phyloP scores from a whole-genome alignment of 2,888 invertebrate genomes.

The Dynastes maya region DNA sequence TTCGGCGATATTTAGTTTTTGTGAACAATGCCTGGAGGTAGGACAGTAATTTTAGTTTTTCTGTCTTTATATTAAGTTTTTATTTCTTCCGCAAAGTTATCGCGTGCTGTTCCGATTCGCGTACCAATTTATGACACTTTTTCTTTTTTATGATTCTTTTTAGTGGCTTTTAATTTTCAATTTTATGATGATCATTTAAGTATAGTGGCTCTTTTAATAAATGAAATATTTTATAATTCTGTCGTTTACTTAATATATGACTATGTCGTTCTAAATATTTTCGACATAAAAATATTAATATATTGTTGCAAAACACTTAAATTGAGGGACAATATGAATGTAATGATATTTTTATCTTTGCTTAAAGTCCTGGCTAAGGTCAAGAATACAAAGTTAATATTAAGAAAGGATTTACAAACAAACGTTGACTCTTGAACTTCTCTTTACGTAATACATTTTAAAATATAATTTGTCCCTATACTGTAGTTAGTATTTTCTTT shows the following conservation, averaged over 20 bases:
- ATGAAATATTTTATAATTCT: too few species aligned
- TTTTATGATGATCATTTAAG: not conserved
- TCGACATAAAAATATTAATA: too few species aligned
- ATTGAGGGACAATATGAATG: too few species aligned
- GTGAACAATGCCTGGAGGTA: slow-evolving; percentile 47
- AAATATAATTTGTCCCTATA: not conserved
- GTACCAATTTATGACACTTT: slow-evolving; percentile 19
- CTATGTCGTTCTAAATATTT: too few species aligned
- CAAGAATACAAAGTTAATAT: too few species aligned
- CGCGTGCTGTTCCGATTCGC: not conserved
- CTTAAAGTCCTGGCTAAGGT: too few species aligned
- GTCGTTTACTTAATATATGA: too few species aligned
- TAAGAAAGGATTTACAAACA: slow-evolving; percentile 17
- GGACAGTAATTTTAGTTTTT: slow-evolving; percentile 17
- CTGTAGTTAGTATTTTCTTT: not conserved
- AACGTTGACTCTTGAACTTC: slow-evolving; percentile 38
- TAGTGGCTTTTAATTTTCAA: not conserved
- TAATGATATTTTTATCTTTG: too few species aligned
- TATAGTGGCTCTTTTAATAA: not conserved
- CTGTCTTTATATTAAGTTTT: not conserved
- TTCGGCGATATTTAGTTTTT: slow-evolving; percentile 25
- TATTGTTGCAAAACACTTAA: too few species aligned
- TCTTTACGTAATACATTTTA: not conserved
- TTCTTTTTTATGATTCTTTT: slow-evolving; percentile 21
- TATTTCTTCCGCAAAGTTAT: slow-evolving; percentile 20